Evolutionary conservation across 2,888 invertebrate genomes (phyloP).

Genomic region (Tortrix viridana): DNA sequence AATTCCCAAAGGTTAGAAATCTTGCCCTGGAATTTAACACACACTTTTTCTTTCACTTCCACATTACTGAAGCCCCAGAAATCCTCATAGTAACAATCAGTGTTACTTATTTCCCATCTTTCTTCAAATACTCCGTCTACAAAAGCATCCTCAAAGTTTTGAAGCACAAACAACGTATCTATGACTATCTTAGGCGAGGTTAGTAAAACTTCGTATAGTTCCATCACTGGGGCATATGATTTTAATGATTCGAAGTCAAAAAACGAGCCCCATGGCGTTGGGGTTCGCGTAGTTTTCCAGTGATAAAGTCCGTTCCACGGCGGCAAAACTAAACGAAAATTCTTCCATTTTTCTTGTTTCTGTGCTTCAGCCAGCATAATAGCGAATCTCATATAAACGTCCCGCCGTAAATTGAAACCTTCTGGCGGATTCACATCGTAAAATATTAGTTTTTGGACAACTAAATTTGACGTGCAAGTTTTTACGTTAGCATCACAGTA

Average conservation of each 20-base stretch:
- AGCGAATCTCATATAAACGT: conserved; percentile 97
- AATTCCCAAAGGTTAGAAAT: conserved; percentile 86
- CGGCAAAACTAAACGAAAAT: conserved; percentile 91
- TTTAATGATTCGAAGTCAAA: conserved; percentile 93
- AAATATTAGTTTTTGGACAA: conserved; percentile 87
- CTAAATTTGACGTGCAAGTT: conserved; percentile 12
- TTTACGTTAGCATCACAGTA: conserved; percentile 29
- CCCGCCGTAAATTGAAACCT: conserved; percentile 98
- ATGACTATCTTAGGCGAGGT: conserved; percentile 73
- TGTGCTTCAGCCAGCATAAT: conserved; percentile 90
- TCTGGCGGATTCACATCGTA: conserved; percentile 98
- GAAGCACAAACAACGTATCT: conserved; percentile 91
- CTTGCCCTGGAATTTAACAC: conserved; percentile 93
- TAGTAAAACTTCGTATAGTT: conserved; percentile 90
- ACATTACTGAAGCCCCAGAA: conserved; percentile 91
- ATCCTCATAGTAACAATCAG: conserved; percentile 60
- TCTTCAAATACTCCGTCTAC: conserved; percentile 91
- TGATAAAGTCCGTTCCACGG: conserved; percentile 97
- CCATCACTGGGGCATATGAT: conserved; percentile 92
- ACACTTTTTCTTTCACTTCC: conserved; percentile 86
- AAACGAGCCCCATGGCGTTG: conserved; percentile 92
- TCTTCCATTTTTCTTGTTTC: conserved; percentile 69
- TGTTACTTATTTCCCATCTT: conserved; percentile 88
- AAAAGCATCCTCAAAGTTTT: conserved; percentile 94
- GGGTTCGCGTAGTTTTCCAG: conserved; percentile 86